phyloP scores from a whole-genome alignment of 2,888 invertebrate genomes.

The Rhopalosiphum nymphaeae region DNA sequence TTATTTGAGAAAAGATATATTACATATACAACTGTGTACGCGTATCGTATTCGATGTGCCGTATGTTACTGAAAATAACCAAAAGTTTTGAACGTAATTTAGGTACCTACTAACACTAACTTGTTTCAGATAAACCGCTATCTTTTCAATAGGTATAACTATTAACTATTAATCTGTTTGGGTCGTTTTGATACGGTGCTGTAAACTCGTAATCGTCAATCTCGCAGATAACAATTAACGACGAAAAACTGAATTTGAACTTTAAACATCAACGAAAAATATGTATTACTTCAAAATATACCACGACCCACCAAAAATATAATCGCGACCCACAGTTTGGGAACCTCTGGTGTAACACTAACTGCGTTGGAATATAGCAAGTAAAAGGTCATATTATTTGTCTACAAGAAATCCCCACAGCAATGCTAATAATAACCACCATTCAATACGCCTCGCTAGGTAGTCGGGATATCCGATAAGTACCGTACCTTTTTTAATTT shows the following conservation, averaged over 20 bases:
- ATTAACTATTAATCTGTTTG: not conserved
- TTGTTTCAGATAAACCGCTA: slow-evolving; percentile 8
- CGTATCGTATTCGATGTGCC: slow-evolving; percentile 3
- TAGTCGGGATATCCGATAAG: too few relatives aligned
- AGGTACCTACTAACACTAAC: not conserved
- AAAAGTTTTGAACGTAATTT: slow-evolving; percentile 13
- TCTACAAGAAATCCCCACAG: too few relatives aligned
- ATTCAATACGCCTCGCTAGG: too few relatives aligned
- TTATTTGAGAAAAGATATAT: not conserved
- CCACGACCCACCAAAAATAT: too few relatives aligned
- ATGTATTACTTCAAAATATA: too few relatives aligned
- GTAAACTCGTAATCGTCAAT: not conserved
- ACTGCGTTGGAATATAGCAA: too few relatives aligned
- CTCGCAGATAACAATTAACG: slow-evolving; percentile 25
- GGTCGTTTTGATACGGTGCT: too few relatives aligned
- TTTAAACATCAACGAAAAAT: slow-evolving; percentile 30
- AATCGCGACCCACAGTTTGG: too few relatives aligned
- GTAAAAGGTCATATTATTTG: not conserved
- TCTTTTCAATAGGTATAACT: not conserved
- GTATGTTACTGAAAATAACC: slow-evolving; percentile 23
- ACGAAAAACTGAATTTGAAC: slow-evolving; percentile 30
- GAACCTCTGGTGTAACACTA: too few relatives aligned
- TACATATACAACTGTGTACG: not conserved
- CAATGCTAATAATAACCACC: too few relatives aligned
- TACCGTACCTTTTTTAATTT: too few relatives aligned